A percentile compares a stretch with the other conserved stretches of the same genome.
Conservation (phyloP, 1,140 invertebrate species). For the Cydia splendana region DNA sequence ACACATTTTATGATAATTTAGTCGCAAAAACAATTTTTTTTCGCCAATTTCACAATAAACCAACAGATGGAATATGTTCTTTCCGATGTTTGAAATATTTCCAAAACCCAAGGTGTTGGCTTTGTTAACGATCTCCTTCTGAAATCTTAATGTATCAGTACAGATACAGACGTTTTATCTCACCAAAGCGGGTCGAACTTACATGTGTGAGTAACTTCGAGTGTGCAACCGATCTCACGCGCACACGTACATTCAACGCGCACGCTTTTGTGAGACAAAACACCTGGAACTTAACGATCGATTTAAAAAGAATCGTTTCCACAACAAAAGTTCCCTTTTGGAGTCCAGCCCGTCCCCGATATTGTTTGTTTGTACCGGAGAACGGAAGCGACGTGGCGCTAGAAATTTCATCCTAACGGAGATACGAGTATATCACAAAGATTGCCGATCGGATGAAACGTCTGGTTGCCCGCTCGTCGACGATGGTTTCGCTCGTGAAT, state of each 20-base stretch:
- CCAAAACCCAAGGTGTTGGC: slow-evolving; percentile 9
- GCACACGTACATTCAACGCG: neutral
- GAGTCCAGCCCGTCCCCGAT: neutral
- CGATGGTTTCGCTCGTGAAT: slow-evolving; percentile 37
- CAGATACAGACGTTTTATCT: neutral
- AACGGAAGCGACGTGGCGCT: neutral
- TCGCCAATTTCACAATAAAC: neutral
- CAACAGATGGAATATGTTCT: slow-evolving; percentile 16
- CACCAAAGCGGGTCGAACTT: neutral
- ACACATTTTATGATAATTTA: neutral
- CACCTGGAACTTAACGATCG: neutral
- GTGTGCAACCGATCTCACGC: neutral
- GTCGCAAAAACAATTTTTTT: neutral
- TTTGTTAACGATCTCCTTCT: neutral
- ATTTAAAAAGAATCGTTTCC: neutral
- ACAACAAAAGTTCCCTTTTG: neutral
- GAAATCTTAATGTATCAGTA: neutral
- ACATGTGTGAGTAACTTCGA: neutral
- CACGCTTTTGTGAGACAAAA: neutral
- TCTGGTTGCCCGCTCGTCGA: neutral
- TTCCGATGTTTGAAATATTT: neutral
- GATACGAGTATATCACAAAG: neutral
- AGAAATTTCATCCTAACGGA: neutral
- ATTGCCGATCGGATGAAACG: neutral
- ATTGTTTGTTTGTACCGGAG: neutral